phyloP scores from a whole-genome alignment of 1,140 invertebrate genomes.

The Lutraria rhynchaena region DNA sequence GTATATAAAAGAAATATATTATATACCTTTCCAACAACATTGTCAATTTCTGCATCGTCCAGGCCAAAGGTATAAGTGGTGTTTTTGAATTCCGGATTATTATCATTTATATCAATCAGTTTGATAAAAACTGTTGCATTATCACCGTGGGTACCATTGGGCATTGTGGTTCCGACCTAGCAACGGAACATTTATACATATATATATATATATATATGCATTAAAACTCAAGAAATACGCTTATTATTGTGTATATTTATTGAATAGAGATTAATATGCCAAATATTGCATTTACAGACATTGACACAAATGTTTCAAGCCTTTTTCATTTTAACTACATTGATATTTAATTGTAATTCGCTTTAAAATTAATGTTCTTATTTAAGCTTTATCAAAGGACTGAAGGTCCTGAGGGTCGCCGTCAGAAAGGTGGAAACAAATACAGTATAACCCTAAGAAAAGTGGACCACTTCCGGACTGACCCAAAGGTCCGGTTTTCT shows the following conservation, averaged over 20 bases:
- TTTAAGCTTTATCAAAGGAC: too few species aligned
- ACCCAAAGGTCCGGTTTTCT: too few species aligned
- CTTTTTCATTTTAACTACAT: neutral
- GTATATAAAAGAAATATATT: too few species aligned
- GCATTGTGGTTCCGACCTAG: neutral
- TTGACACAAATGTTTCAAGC: neutral
- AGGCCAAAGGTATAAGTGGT: neutral
- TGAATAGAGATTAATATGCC: neutral
- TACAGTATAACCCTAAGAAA: too few species aligned
- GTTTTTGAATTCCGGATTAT: conserved; percentile 2
- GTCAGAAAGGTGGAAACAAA: too few species aligned
- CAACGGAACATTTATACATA: neutral
- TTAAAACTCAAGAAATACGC: too few species aligned
- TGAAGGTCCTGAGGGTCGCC: too few species aligned
- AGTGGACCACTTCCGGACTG: too few species aligned
- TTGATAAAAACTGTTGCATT: conserved; percentile 16
- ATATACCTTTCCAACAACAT: conserved; percentile 8
- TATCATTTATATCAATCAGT: conserved; percentile 26
- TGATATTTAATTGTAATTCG: neutral
- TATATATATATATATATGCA: too few species aligned
- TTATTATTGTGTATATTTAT: too few species aligned
- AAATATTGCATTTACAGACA: neutral
- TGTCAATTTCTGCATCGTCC: neutral
- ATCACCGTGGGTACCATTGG: neutral
- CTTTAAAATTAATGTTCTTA: neutral